Evolutionary conservation across 2,797 vertebrate species (phyloP), one percentile per base, ranked within the genome.

Genomic region (Dendrocincla tyrannina): DNA sequence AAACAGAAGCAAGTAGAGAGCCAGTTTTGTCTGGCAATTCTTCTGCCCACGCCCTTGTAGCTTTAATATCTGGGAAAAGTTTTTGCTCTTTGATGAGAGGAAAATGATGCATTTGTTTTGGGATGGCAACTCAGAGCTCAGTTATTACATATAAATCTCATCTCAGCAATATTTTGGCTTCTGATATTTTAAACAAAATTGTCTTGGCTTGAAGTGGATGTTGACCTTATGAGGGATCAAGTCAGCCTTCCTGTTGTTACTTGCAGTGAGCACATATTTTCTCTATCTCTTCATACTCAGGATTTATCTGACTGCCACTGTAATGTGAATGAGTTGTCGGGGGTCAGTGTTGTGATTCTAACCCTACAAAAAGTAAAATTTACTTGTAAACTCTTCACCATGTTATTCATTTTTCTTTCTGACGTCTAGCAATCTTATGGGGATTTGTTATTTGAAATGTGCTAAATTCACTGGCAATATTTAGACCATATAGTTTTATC

Each of bases 171-270:
- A 86, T 76, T 93, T 89, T 96, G 91, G 60, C 92, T 91, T 95
- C 84, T 91, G 62, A 88, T 78, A 62, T 64, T 91, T 92, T 88
- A 89, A 90, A 33, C 52, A 93, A 91, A 85, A 91, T 80, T 93
- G 14, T 74, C 66, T 94, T 91, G 92, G 93, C 94, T 94, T 75
- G 56, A 82, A 85, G 42, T 83, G 52, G n/a, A 68, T 87, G 73
- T 92, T 96, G 94, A 94, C 87, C 93, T 96, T 95, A 89, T 35
- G 85, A 89, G n/a, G 23, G 91, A 95, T 96, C 85, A 92, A 91
- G 60, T 89, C 82, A 89, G 70, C 25, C 63, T 87, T 94, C 94
- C 92, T 96, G 96, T 93, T 95, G 55, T 91, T 94, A 74, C 94
- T 94, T 97, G 81, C 59, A 95, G 32, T 44, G n/a, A 84, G 47